Base-by-base conservation (phyloP, 2,113 vertebrate genomes). In the Hippolais icterina region DNA sequence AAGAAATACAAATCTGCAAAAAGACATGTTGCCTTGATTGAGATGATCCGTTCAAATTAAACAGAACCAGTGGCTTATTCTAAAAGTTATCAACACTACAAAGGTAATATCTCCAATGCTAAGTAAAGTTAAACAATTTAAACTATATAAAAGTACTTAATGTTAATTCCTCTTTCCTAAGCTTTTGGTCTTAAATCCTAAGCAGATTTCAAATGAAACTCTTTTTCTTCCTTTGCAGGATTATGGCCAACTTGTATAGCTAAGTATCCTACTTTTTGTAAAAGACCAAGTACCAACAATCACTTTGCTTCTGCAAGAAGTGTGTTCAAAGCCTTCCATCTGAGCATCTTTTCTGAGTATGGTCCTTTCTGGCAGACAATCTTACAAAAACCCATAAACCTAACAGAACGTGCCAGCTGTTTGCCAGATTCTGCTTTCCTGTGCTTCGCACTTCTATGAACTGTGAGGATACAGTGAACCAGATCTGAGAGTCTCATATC, bases 311-410 rank as follows among this genome's bases (percentile, higher is more conserved):
- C 83, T 79, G 57, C 23, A 84, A 81, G 33, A 95, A 69, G 4
- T 4, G 19, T 61, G 64, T 87, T 96, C 83, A 84, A 91, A 92
- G 41, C 57, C 53, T 82, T 63, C 44, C 71, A n/a, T 47, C 72
- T 15, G 47, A 95, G 85, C 37, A 87, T 69, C 82, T 90, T 91
- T 90, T 72, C 52, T 21, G 47, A 77, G 33, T 23, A 94, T 23
- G 49, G 52, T 78, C 31, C 75, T 76, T 93, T 91, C 81, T 91
- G 74, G 83, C 84, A 94, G 66, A 68, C n/a, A 95, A 83, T 79
- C 76, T 94, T 82, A 92, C 5, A 66, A 71, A 92, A 74, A 9
- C 49, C 39, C 69, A 83, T 90, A 96, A 97, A 93, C 31, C 5
- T 14, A 87, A 96, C 17, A 85, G 61, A 91, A 85, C 0, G 0